Percentiles rank a stretch among this genome's conserved stretches.
Conservation (phyloP, 2,888 invertebrate species). For the Neuroscelio doddi region DNA sequence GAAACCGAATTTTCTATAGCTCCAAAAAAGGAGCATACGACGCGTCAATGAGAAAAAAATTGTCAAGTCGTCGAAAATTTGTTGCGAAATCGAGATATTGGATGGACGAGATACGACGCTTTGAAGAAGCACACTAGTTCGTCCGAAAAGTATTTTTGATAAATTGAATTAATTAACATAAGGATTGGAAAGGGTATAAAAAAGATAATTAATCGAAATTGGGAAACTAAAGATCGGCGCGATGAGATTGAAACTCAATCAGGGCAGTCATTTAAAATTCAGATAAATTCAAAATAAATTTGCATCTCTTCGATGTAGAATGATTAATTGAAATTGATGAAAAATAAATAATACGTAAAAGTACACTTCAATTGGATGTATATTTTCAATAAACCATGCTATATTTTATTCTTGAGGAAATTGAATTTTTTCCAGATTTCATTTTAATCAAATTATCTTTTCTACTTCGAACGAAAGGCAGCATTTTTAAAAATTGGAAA, state of each 20-base stretch:
- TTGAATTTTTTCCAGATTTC: slow-evolving; percentile 19
- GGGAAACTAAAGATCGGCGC: slow-evolving; percentile 23
- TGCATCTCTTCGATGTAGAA: slow-evolving; percentile 10
- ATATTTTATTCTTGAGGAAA: neutral
- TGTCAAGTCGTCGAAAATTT: slow-evolving; percentile 35
- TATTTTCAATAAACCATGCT: neutral
- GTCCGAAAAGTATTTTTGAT: slow-evolving; percentile 60
- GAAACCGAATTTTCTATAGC: slow-evolving; percentile 32
- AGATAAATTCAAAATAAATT: slow-evolving; percentile 15
- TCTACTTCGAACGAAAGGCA: slow-evolving; percentile 35
- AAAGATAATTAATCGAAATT: slow-evolving; percentile 24
- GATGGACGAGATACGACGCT: slow-evolving; percentile 20
- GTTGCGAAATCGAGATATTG: slow-evolving; percentile 16
- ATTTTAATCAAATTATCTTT: slow-evolving; percentile 15
- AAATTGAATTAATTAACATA: slow-evolving; percentile 50
- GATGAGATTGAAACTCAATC: slow-evolving; percentile 13
- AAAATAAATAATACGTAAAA: slow-evolving; percentile 21
- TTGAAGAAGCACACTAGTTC: slow-evolving; percentile 39
- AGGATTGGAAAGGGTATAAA: slow-evolving; percentile 42
- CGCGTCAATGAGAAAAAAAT: slow-evolving; percentile 24
- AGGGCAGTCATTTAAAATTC: slow-evolving; percentile 26
- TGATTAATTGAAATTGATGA: slow-evolving; percentile 3
- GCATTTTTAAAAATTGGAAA: slow-evolving; percentile 34
- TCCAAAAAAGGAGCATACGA: slow-evolving; percentile 11
- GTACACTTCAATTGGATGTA: neutral